These are phyloP conservation scores for Prochilodus magdalenae DNA, from an alignment of 2,113 vertebrate species.

Conservation along the genomic window DNA sequence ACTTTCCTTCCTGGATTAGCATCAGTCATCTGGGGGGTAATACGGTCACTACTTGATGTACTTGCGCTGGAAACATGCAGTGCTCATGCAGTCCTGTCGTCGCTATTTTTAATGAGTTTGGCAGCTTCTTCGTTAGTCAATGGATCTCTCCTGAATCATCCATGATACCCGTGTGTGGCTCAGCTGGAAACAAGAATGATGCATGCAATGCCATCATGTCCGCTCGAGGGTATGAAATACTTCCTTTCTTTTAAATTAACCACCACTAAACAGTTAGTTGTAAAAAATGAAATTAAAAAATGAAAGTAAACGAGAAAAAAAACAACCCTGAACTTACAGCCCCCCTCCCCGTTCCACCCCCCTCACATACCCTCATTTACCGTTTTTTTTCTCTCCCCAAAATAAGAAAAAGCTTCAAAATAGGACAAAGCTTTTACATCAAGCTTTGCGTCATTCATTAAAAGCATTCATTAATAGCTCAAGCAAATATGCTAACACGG, in stretches of 20 bases:
- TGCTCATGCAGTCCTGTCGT: slow-evolving; percentile 84
- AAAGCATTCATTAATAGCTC: background rate
- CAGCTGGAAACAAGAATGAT: slow-evolving; percentile 68
- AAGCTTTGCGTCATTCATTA: slow-evolving; percentile 39
- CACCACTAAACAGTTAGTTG: slow-evolving; percentile 5
- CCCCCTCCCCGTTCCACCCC: slow-evolving; percentile 7
- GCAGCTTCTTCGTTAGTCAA: background rate
- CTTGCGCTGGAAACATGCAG: slow-evolving; percentile 79
- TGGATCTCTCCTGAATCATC: background rate
- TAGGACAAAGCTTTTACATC: slow-evolving; percentile 55
- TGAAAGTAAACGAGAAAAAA: background rate
- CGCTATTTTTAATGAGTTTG: slow-evolving; percentile 44
- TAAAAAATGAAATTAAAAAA: slow-evolving; percentile 56
- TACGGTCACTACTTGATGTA: background rate
- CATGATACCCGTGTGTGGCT: background rate
- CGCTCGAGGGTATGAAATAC: slow-evolving; percentile 75
- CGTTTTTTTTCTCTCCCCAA: slow-evolving; percentile 45
- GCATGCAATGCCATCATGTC: slow-evolving; percentile 84
- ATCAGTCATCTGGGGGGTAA: background rate
- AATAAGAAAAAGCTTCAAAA: slow-evolving; percentile 56
- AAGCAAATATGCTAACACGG: background rate
- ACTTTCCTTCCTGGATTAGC: background rate
- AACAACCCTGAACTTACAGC: background rate
- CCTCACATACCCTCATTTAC: slow-evolving; percentile 19
- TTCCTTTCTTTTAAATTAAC: slow-evolving; percentile 76